Conservation (phyloP, 2,113 vertebrate species). For the Paraplagusia blochii region DNA sequence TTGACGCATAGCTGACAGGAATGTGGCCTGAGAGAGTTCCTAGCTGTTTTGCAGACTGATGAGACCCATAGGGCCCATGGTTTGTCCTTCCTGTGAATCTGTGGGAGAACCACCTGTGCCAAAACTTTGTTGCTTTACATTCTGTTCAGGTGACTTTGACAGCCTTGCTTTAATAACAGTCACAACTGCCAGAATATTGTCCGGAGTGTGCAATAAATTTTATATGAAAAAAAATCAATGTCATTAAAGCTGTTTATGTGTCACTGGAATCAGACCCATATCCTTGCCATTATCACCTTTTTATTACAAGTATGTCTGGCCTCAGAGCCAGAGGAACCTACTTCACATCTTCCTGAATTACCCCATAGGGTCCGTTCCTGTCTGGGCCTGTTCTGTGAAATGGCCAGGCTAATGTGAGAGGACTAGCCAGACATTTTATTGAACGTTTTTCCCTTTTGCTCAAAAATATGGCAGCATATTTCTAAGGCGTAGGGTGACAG, state of each 20-base stretch:
- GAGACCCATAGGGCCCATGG: conserved; percentile 37
- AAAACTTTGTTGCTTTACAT: conserved; percentile 54
- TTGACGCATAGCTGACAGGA: conserved; percentile 17
- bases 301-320: conserved; percentile 16
- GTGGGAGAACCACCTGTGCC: conserved; percentile 49
- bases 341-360: not conserved
- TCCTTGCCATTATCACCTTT: conserved; percentile 23
- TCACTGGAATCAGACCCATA: conserved; percentile 32
- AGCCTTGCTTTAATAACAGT: conserved; percentile 28
- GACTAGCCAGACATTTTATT: no score
- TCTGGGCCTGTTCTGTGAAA: not conserved
- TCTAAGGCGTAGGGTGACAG: no score
- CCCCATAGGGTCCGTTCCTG: not conserved
- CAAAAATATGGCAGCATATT: no score
- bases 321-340: not conserved
- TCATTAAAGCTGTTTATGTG: conserved; percentile 49
- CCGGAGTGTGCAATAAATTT: conserved; percentile 58
- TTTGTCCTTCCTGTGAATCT: conserved; percentile 32
- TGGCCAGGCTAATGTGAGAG: no score
- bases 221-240: conserved; percentile 56
- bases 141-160: conserved; percentile 51
- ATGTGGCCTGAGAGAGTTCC: conserved; percentile 25
- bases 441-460: no score
- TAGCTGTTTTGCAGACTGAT: conserved; percentile 51
- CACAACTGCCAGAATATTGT: conserved; percentile 49